Base-by-base conservation (phyloP, 1,140 invertebrate species). In the Cherax destructor region DNA sequence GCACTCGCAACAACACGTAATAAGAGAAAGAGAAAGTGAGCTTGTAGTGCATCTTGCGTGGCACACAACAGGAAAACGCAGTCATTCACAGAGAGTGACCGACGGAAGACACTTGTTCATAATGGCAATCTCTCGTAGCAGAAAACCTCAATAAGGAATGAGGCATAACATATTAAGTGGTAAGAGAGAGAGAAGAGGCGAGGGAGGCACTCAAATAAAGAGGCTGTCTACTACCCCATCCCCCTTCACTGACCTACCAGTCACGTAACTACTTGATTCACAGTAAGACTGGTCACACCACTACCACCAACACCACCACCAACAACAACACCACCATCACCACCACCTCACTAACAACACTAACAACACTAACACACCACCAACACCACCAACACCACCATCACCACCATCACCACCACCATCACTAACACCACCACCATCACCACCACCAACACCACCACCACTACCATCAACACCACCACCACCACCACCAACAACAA, bases 31-130 rank as follows among this genome's bases (percentile, higher is more conserved):
- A 88, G 86, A 88, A 88, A 88, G 86, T 88, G 86, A 47, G 76
- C 65, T 79, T n/a, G 61, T 47, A 0, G 30, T 65, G 24, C 47
- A 11, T 24, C 52, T 16, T 77, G n/a, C 56, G 61, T 81, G 24
- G 16, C 30, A 24, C 11, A 61, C 41, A 16, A 61, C 76, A 77
- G 41, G 77, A 88, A 88, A 88, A 88, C 86, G 86, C 86, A 88
- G 30, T 61, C 76, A 88, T 80, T 88, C 86, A 79, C 78, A 86
- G 84, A 88, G 86, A 88, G 77, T 88, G 86, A 88, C 86, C 86
- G 86, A 81, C 86, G 86, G 86, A 81, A 88, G 86, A 80, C 86
- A 88, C 77, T 88, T 78, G 86, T 78, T 88, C 86, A 88, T 81
- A 81, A 88, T 81, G 86, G 86, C 86, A 88, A 88, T 88, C 86